Evolutionary conservation across 2,797 vertebrate species (phyloP).

Genomic region (Gastrophryne carolinensis): DNA sequence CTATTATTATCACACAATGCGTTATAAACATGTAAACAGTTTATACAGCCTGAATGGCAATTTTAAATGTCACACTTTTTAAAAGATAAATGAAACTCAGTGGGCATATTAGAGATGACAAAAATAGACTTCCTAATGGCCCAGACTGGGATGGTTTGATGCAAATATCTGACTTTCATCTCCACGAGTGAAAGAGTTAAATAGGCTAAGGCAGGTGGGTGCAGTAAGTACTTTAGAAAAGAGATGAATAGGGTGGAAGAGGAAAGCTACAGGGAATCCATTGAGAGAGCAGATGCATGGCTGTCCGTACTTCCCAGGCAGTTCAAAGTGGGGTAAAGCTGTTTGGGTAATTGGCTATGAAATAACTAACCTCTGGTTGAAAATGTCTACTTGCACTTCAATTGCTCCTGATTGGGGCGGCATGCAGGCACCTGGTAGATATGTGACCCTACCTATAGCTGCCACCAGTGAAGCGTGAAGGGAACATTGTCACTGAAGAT

Average conservation of each 20-base stretch:
- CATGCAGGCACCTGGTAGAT: slow-evolving; percentile 75
- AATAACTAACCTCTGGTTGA: slow-evolving; percentile 76
- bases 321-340: slow-evolving; percentile 75
- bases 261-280: slow-evolving; percentile 76
- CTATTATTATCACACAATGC: not conserved
- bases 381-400: slow-evolving; percentile 71
- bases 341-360: slow-evolving; percentile 76
- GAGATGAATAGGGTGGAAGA: slow-evolving; percentile 74
- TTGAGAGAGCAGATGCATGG: slow-evolving; percentile 75
- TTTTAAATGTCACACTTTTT: slow-evolving; percentile 23
- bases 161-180: slow-evolving; percentile 71
- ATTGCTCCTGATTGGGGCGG: slow-evolving; percentile 67
- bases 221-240: slow-evolving; percentile 70
- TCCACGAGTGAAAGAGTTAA: slow-evolving; percentile 76
- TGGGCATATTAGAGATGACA: slow-evolving; percentile 30
- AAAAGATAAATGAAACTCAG: slow-evolving; percentile 9
- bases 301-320: slow-evolving; percentile 70
- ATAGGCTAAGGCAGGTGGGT: slow-evolving; percentile 76
- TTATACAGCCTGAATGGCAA: slow-evolving; percentile 11
- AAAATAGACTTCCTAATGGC: slow-evolving; percentile 26
- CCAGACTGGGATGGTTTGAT: slow-evolving; percentile 64
- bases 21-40: slow-evolving; percentile 21
- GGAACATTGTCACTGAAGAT: not conserved
- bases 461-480: slow-evolving; percentile 61
- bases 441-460: slow-evolving; percentile 72